Base-by-base conservation (phyloP, 2,888 invertebrate genomes). In the Embidobia sp. region DNA sequence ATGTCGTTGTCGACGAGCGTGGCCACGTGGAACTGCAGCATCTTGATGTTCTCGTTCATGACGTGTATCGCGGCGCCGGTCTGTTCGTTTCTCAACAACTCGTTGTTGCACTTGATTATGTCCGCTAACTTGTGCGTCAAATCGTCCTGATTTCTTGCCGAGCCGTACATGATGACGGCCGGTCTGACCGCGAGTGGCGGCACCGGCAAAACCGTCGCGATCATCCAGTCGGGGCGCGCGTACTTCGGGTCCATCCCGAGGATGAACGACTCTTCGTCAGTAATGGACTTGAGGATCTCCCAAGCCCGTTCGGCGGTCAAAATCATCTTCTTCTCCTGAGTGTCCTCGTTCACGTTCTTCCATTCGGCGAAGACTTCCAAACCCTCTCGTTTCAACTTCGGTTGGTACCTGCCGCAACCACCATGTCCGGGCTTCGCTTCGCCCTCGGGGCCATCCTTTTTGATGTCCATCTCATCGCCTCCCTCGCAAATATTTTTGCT, bases 181-280 rank as follows among this genome's bases (percentile, higher is more conserved):
- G 99, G 99, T 79, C 99, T 93, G 0, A 99, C 99, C 0, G 96
- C 94, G 16, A 99, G 90, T 1, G 99, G 99, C 0, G 99, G 98
- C 0, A 99, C 99, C 0, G 99, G 99, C 72, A 99, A 90, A 7
- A 98, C 98, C 1, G 99, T 98, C 3, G 98, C 93, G 79, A 99
- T 95, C 99, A 99, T 99, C 99, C 99, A 99, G 91, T 99, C 99
- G 3, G 99, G 99, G 49, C 99, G 93, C 0, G 99, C 97, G 90
- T 94, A 97, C 89, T 97, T 97, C 0, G 98, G 98, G 90, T 99
- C 98, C 98, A 99, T 98, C 37, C 95, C 95, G 81, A 98, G 91
- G 80, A 98, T 95, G 78, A 95, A 94, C 79, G 98, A 97, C 88
- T 99, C 99, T 88, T 99, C 99, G 90, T 99, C 99, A 89, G 95